phyloP scores from a whole-genome alignment of 2,888 invertebrate genomes.

The Ornithoptera alexandrae region DNA sequence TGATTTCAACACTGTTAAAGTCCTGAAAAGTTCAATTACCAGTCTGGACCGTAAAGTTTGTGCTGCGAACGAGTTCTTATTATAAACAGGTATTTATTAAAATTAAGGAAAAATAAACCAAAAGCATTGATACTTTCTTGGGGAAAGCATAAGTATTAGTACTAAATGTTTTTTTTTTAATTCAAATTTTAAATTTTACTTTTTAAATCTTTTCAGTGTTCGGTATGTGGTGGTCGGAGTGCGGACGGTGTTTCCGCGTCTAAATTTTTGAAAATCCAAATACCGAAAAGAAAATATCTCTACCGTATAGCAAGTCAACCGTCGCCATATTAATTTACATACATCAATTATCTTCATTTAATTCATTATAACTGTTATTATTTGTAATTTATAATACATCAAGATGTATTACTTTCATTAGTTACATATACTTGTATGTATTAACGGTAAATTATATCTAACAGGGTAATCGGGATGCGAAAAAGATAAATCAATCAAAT shows the following conservation, averaged over 20 bases:
- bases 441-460: slow-evolving; percentile 36
- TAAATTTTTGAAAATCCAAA: slow-evolving; percentile 50
- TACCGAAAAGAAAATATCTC: slow-evolving; percentile 56
- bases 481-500: slow-evolving; percentile 20
- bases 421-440: neutral
- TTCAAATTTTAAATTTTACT: neutral
- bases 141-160: no score
- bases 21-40: no score
- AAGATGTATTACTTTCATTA: no score
- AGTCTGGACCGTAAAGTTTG: no score
- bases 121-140: no score
- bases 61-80: no score
- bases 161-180: neutral
- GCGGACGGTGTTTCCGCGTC: slow-evolving; percentile 33
- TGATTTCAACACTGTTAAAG: no score
- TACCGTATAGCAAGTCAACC: slow-evolving; percentile 51
- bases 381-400: neutral
- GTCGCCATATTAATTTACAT: slow-evolving; percentile 53
- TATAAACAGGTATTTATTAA: no score
- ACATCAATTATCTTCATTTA: neutral
- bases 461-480: slow-evolving; percentile 41
- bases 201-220: slow-evolving; percentile 54
- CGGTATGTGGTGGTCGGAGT: slow-evolving; percentile 44
- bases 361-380: neutral
- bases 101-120: no score